phyloP scores from a whole-genome alignment of 2,888 invertebrate genomes.

The Yponomeuta sedellus region DNA sequence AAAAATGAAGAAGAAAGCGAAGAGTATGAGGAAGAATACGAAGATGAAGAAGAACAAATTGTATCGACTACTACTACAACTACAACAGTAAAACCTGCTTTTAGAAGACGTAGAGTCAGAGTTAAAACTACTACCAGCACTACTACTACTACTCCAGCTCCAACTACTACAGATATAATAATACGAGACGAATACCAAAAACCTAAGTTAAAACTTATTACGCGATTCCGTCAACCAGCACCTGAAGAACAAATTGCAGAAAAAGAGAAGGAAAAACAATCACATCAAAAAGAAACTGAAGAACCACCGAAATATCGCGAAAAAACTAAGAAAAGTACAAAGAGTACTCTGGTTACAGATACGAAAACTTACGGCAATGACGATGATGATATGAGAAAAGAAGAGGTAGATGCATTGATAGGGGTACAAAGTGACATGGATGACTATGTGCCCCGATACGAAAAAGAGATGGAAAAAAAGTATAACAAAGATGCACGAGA shows the following conservation, averaged over 20 bases:
- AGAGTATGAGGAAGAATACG: constrained; percentile 43
- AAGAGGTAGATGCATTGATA: constrained; percentile 60
- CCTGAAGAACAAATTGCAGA: constrained; percentile 24
- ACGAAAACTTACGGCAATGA: constrained; percentile 58
- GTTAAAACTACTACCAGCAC: constrained; percentile 21
- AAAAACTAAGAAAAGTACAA: constrained; percentile 58
- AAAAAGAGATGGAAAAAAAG: constrained; percentile 40
- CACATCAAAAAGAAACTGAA: constrained; percentile 18
- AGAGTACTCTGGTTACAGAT: constrained; percentile 65
- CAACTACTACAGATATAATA: constrained; percentile 29
- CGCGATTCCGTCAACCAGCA: constrained; percentile 47
- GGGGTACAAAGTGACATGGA: constrained; percentile 53
- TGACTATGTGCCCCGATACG: constrained; percentile 58
- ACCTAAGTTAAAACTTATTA: constrained; percentile 45
- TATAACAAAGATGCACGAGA: constrained; percentile 20
- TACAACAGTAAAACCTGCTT: constrained; percentile 39
- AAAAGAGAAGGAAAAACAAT: constrained; percentile 21
- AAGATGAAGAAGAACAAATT: constrained; percentile 39
- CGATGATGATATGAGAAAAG: constrained; percentile 43
- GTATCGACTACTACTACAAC: constrained; percentile 32
- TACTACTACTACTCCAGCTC: constrained; percentile 29
- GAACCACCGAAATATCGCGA: constrained; percentile 50
- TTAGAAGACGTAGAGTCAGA: constrained; percentile 30
- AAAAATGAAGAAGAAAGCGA: constrained; percentile 32
- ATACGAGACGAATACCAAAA: constrained; percentile 28